Percentiles rank a stretch among this genome's conserved stretches.
Evolutionary conservation across 2,113 vertebrate genomes (phyloP).

Genomic region (Xiphophorus maculatus): DNA sequence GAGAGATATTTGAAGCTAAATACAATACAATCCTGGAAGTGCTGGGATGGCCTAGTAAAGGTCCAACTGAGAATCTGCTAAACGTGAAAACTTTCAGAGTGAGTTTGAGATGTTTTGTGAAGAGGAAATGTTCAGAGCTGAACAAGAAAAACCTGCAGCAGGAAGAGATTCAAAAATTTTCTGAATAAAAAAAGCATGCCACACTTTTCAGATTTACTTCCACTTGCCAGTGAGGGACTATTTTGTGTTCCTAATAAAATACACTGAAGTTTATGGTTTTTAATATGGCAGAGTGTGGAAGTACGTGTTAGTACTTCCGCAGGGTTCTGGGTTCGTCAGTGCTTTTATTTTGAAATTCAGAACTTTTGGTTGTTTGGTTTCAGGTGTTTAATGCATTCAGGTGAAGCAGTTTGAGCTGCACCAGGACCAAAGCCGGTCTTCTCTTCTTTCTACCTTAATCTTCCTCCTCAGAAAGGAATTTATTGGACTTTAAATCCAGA

Average conservation of each 20-base stretch:
- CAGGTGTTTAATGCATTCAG: not conserved
- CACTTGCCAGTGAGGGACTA: too few relatives aligned
- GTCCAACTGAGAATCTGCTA: not conserved
- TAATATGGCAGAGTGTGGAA: not conserved
- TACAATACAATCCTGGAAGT: not conserved
- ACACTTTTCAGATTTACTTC: not conserved
- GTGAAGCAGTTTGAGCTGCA: not conserved
- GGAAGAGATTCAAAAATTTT: not conserved
- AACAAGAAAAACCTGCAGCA: not conserved
- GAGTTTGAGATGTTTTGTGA: too few relatives aligned
- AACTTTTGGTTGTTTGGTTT: not conserved
- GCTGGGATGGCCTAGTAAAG: not conserved
- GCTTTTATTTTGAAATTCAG: too few relatives aligned
- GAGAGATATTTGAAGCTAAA: not conserved
- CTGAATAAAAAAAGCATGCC: not conserved
- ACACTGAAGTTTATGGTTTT: not conserved
- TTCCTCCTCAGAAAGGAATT: not conserved
- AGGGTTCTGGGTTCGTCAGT: too few relatives aligned
- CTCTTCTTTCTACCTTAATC: not conserved
- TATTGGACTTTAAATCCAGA: constrained; percentile 22
- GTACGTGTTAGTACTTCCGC: not conserved
- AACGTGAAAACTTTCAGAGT: too few relatives aligned
- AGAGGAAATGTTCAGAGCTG: too few relatives aligned
- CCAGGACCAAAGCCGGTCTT: constrained; percentile 23
- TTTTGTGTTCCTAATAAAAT: not conserved